Evolutionary conservation across 2,888 invertebrate genomes (phyloP).

Genomic region (Drosophila atroscutellata): DNA sequence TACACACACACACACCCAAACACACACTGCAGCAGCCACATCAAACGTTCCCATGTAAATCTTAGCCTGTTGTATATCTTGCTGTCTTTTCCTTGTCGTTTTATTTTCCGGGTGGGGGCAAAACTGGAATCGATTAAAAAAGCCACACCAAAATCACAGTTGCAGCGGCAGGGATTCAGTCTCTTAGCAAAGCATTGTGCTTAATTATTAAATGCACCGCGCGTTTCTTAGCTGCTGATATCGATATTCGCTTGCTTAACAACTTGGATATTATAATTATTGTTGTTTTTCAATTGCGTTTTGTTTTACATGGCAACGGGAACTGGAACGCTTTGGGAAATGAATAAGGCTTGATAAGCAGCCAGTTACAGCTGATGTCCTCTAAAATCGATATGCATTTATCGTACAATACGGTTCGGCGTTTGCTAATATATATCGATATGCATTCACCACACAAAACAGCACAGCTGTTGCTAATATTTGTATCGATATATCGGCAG

Average conservation of each 20-base stretch:
- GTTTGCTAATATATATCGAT: conserved; percentile 20
- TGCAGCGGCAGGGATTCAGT: conserved; percentile 48
- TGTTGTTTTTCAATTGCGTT: conserved; percentile 28
- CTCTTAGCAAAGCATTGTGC: conserved; percentile 41
- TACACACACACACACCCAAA: conserved; percentile 13
- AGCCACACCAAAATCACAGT: conserved; percentile 43
- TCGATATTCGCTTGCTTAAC: conserved; percentile 1
- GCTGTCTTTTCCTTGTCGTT: conserved; percentile 15
- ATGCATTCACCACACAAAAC: neutral
- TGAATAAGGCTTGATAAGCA: conserved; percentile 39
- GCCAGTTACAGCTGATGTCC: conserved; percentile 33
- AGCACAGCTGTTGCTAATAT: neutral
- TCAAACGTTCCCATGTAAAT: conserved; percentile 1
- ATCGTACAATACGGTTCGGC: neutral
- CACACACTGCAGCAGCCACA: conserved; percentile 8
- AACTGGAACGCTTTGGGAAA: conserved; percentile 41
- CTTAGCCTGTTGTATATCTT: conserved; percentile 10
- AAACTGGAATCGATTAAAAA: conserved; percentile 47
- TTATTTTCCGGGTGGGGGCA: neutral
- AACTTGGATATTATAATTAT: conserved; percentile 31
- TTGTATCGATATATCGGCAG: conserved; percentile 19
- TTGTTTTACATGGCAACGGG: conserved; percentile 28
- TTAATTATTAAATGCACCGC: conserved; percentile 28
- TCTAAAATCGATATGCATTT: conserved; percentile 12
- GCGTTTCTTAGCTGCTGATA: neutral